Percentiles rank a stretch among this genome's conserved stretches.
Evolutionary conservation across 2,797 vertebrate species (phyloP).

Genomic region (Enoplosus armatus): DNA sequence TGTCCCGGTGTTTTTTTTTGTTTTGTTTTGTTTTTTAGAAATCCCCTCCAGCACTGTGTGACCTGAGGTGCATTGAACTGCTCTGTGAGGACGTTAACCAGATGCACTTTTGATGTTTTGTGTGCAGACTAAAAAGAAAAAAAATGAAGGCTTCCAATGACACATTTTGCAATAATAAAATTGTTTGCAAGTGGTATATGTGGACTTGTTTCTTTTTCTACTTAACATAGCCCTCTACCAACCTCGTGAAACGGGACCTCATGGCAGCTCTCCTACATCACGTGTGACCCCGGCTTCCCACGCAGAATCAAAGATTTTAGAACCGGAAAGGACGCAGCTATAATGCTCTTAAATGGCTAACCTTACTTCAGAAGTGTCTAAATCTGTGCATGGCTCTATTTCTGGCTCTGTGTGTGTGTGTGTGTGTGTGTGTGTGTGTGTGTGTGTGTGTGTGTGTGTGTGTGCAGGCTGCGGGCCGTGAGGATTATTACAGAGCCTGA

Average conservation of each 20-base stretch:
- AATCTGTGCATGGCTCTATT: constrained; percentile 39
- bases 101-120: constrained; percentile 65
- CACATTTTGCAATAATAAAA: constrained; percentile 82
- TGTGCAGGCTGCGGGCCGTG: constrained; percentile 21
- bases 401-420: constrained; percentile 8
- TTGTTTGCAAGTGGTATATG: constrained; percentile 63
- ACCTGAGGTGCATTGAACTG: constrained; percentile 53
- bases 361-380: constrained; percentile 37
- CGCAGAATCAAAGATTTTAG: not conserved
- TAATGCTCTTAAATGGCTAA: constrained; percentile 10
- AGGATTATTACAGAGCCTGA: constrained; percentile 59
- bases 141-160: constrained; percentile 62
- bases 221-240: not conserved
- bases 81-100: constrained; percentile 45
- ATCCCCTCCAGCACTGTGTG: constrained; percentile 36
- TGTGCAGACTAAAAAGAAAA: constrained; percentile 55
- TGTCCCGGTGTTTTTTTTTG: no score
- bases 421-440: constrained; percentile 14
- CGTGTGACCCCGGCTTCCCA: constrained; percentile 2
- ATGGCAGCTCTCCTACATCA: not conserved
- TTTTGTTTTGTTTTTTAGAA: no score
- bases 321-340: not conserved
- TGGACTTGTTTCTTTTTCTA: constrained; percentile 29
- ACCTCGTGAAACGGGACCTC: not conserved
- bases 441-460: constrained; percentile 19